These are phyloP conservation scores for Myodes glareolus DNA, from an alignment of 2,113 vertebrate genomes.

Conservation along the genomic window DNA sequence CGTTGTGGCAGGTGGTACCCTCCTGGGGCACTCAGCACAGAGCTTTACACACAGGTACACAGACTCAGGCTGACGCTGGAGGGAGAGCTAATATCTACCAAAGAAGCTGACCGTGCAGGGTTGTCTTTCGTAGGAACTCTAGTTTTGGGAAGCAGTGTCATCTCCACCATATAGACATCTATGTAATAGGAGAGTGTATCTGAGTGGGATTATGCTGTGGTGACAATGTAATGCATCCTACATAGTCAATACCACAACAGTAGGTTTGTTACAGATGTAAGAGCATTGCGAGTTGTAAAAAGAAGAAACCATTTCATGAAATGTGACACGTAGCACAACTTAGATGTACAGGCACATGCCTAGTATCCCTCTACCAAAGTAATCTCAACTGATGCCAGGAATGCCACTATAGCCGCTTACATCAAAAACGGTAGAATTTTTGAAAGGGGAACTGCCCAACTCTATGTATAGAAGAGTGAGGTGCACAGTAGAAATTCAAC, in stretches of 20 bases:
- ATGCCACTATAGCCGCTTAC: neutral
- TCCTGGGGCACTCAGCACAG: neutral
- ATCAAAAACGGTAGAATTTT: neutral
- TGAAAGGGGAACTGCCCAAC: neutral
- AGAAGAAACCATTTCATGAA: conserved; percentile 24
- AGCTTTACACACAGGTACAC: neutral
- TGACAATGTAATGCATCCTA: neutral
- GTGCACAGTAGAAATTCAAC: conserved; percentile 35
- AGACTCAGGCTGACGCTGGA: neutral
- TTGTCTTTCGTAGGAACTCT: neutral
- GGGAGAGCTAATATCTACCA: neutral
- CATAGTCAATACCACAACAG: neutral
- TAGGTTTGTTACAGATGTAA: neutral
- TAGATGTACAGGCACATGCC: neutral
- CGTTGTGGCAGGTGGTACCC: neutral
- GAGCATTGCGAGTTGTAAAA: neutral
- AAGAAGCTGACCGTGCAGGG: neutral
- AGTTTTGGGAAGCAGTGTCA: neutral
- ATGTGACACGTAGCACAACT: neutral
- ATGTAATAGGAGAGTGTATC: neutral
- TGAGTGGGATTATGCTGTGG: neutral
- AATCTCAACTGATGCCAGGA: neutral
- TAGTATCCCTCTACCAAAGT: neutral
- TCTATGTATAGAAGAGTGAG: neutral
- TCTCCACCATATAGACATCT: neutral